Evolutionary conservation across 2,113 vertebrate genomes (phyloP).

Genomic region (Sturnus vulgaris): DNA sequence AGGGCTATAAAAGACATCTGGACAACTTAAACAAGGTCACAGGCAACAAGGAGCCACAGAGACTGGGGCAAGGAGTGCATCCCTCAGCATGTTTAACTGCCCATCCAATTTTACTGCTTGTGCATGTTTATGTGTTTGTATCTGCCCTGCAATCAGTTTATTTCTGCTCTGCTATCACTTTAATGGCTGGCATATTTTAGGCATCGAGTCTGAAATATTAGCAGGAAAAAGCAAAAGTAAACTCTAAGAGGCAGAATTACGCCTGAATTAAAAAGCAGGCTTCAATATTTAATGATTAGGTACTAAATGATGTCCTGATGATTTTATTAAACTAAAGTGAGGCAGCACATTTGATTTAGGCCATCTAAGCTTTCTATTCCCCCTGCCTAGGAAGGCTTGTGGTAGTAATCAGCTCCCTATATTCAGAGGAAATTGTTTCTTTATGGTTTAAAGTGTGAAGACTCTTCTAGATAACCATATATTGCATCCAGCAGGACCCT

Average conservation of each 20-base stretch:
- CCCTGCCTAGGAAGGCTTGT: not conserved
- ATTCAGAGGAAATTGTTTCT: slow-evolving; percentile 25
- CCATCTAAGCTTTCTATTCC: not conserved
- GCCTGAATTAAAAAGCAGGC: not conserved
- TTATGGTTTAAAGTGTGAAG: not conserved
- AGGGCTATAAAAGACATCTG: not conserved
- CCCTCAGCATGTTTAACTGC: not conserved
- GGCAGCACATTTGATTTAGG: not conserved
- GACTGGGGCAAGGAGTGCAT: not conserved
- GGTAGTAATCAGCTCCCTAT: not conserved
- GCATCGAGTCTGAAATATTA: rapidly evolving
- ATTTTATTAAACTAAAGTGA: not conserved
- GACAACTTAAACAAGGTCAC: not conserved
- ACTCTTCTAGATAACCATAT: not conserved
- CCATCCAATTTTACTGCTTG: not conserved
- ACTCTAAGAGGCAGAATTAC: not conserved
- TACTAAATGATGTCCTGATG: not conserved
- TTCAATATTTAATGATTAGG: not conserved
- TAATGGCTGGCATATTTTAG: not conserved
- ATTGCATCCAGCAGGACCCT: not conserved
- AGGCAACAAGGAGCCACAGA: not conserved
- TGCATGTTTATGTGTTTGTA: not conserved
- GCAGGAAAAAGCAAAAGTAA: not conserved
- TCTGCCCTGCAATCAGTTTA: not conserved
- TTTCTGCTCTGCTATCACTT: not conserved